Conservation (phyloP, 2,113 vertebrate species). For the Axis porcinus region DNA sequence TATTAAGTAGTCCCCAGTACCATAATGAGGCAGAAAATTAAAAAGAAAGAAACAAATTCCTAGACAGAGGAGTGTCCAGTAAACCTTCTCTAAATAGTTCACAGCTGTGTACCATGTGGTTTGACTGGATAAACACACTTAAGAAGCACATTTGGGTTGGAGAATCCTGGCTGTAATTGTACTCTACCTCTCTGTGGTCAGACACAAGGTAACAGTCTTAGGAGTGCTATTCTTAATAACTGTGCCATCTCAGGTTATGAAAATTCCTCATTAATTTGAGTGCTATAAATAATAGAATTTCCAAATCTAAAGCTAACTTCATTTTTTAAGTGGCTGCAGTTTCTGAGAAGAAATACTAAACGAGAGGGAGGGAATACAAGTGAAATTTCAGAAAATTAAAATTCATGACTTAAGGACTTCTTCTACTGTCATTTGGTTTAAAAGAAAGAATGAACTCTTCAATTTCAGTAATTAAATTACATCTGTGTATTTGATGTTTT, state of each 20-base stretch:
- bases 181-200: background rate
- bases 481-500: conserved; percentile 1
- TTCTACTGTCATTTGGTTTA: conserved; percentile 45
- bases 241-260: background rate
- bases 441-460: background rate
- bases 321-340: background rate
- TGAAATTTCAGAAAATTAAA: conserved; percentile 30
- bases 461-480: conserved; percentile 19
- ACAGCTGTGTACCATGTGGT: conserved; percentile 31
- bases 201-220: background rate
- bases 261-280: conserved; percentile 19
- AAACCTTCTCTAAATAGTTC: conserved; percentile 46
- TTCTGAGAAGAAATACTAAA: conserved; percentile 16
- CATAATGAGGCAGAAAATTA: conserved; percentile 41
- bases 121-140: conserved; percentile 47
- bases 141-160: conserved; percentile 14
- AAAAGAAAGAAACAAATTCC: conserved; percentile 46
- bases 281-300: background rate
- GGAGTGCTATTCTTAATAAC: background rate
- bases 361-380: background rate
- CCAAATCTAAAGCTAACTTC: background rate
- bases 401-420: background rate
- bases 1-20: background rate
- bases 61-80: conserved; percentile 26
- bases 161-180: conserved; percentile 27